Conservation (phyloP, 30 jellyfish, hydroid and myxozoan species). For the Morbakka virulenta region DNA sequence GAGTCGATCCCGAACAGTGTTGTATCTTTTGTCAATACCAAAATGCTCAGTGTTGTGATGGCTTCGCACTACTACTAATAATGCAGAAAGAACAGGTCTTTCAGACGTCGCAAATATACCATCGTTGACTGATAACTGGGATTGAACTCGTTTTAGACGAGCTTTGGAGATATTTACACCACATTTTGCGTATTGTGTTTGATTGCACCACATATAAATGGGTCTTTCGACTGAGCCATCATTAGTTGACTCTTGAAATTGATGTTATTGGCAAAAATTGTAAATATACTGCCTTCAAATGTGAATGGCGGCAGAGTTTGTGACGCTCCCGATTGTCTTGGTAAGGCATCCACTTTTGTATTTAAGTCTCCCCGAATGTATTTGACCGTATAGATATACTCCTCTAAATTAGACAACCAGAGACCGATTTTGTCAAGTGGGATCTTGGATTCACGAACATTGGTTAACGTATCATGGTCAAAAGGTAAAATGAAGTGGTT, state of each 20-base stretch:
- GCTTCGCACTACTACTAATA: not conserved
- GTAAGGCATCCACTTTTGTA: conserved; percentile 10
- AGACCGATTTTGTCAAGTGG: conserved; percentile 1
- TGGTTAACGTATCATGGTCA: conserved; percentile 8
- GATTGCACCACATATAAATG: not conserved
- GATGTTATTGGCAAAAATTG: not conserved
- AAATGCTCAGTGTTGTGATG: conserved; percentile 11
- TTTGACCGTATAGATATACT: not conserved
- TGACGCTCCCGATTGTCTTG: conserved; percentile 7
- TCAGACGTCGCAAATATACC: conserved; percentile 23
- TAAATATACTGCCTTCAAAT: conserved; percentile 8
- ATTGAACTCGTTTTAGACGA: conserved; percentile 9
- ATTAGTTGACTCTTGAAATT: not conserved
- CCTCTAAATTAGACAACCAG: conserved; percentile 7
- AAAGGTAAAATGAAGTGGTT: conserved; percentile 6
- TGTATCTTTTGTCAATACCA: not conserved
- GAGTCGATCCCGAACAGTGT: not conserved
- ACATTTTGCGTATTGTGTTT: not conserved
- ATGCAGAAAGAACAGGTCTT: too few species aligned
- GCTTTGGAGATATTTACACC: not conserved
- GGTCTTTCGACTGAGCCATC: not conserved
- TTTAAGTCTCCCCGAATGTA: not conserved
- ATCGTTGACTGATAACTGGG: conserved; percentile 4
- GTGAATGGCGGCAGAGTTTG: not conserved
- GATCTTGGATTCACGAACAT: not conserved